Conservation (phyloP, 2,797 vertebrate genomes). For the Erethizon dorsatum region DNA sequence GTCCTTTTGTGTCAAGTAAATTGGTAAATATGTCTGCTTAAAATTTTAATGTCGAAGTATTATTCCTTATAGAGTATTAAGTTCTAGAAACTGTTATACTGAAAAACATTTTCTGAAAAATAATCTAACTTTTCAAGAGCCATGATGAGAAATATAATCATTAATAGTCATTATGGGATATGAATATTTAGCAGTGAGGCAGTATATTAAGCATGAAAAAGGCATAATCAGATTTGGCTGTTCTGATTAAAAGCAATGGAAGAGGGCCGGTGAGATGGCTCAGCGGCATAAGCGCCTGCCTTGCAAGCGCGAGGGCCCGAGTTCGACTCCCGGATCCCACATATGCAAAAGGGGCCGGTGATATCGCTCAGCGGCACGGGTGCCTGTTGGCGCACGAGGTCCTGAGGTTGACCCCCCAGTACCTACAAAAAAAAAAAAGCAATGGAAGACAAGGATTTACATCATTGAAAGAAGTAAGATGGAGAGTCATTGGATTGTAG, state of each 20-base stretch:
- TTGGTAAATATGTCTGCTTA: background rate
- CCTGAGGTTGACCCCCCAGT: too few species aligned
- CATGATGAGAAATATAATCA: background rate
- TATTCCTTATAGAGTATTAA: background rate
- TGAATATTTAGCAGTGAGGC: background rate
- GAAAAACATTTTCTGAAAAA: constrained; percentile 22
- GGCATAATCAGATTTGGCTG: background rate
- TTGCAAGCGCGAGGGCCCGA: too few species aligned
- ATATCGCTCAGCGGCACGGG: too few species aligned
- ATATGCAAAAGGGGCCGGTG: too few species aligned
- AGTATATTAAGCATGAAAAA: background rate
- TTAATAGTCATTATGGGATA: background rate
- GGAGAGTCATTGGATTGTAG: background rate
- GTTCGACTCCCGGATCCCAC: too few species aligned
- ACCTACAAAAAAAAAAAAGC: background rate
- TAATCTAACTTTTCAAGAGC: background rate
- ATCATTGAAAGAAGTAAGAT: background rate
- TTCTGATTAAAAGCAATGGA: background rate
- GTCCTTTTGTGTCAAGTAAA: constrained; percentile 3
- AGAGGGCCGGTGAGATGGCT: background rate
- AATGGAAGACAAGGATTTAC: background rate
- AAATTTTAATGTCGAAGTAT: background rate
- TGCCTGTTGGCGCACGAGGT: too few species aligned
- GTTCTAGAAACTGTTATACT: background rate
- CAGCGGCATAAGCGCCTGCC: too few species aligned